Percentiles rank a stretch among this genome's conserved stretches.
These are phyloP conservation scores for Bucorvus abyssinicus DNA, from an alignment of 2,797 vertebrate genomes.

Conservation along the genomic window DNA sequence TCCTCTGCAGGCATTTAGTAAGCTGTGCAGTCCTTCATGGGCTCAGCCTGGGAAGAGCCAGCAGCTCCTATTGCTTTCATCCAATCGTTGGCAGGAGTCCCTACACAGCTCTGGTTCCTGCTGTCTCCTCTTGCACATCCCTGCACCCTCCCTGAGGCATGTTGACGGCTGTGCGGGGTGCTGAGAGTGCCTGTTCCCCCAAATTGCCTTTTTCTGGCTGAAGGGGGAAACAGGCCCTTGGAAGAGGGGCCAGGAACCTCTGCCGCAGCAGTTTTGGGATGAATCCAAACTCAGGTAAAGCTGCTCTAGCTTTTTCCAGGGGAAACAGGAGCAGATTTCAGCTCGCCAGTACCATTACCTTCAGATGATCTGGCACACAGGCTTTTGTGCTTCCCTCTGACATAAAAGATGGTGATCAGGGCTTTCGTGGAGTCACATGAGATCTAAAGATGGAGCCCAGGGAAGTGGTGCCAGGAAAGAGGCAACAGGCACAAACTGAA, in stretches of 20 bases:
- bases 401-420: background rate
- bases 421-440: background rate
- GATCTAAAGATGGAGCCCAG: background rate
- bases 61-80: background rate
- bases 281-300: background rate
- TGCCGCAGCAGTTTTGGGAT: background rate
- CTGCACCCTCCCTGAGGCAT: rapidly evolving
- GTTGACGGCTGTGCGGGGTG: background rate
- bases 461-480: background rate
- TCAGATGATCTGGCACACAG: background rate
- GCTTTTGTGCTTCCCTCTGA: background rate
- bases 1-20: background rate
- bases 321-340: background rate
- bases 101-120: background rate
- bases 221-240: background rate
- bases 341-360: background rate
- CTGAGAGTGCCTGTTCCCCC: background rate
- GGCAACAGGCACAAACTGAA: background rate
- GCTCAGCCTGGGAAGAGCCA: background rate
- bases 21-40: background rate
- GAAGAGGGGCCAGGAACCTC: background rate
- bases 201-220: background rate
- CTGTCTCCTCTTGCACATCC: background rate
- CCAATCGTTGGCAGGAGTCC: background rate
- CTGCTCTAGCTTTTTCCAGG: background rate